Conservation (phyloP, 2,888 invertebrate genomes). For the Lagria hirta region DNA sequence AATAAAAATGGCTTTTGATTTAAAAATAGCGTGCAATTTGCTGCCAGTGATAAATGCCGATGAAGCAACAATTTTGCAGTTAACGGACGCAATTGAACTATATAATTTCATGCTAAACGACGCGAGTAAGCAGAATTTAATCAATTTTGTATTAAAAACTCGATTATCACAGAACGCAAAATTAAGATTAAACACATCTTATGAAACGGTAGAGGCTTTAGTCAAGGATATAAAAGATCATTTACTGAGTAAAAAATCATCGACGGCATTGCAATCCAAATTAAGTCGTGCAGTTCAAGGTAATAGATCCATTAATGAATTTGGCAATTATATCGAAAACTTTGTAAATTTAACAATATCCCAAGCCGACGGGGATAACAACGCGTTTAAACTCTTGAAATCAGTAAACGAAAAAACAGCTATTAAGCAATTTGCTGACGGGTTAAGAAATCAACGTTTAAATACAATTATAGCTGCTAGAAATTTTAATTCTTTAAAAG, state of each 20-base stretch:
- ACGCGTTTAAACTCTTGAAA: neutral
- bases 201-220: neutral
- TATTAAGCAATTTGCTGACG: neutral
- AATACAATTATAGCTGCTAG: no score
- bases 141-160: slow-evolving; percentile 2
- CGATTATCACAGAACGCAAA: neutral
- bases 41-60: no score
- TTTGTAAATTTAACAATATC: neutral
- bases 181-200: neutral
- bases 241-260: neutral
- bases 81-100: no score
- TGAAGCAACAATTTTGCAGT: no score
- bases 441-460: no score
- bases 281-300: neutral
- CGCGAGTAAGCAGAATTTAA: neutral
- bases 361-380: neutral
- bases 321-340: neutral
- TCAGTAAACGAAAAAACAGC: slow-evolving; percentile 1
- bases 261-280: neutral
- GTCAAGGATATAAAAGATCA: neutral
- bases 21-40: no score
- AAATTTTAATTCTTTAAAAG: no score
- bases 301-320: neutral
- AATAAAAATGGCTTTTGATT: no score
- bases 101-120: neutral